Conservation (phyloP, 1,140 invertebrate species). For the Cherax destructor region DNA sequence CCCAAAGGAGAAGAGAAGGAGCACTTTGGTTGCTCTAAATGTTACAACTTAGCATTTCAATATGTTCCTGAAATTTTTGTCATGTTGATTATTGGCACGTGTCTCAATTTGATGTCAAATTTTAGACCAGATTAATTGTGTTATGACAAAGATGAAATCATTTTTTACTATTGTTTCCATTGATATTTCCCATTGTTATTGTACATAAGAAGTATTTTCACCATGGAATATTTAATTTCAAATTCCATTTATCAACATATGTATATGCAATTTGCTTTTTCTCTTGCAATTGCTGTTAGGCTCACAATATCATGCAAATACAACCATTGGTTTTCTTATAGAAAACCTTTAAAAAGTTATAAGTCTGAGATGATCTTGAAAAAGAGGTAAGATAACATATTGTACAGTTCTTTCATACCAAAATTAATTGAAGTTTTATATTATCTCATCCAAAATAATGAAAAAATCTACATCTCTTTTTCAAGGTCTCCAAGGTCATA, state of each 20-base stretch:
- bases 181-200: constrained; percentile 61
- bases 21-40: constrained; percentile 62
- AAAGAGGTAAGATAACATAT: constrained; percentile 28
- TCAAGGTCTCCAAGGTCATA: constrained; percentile 50
- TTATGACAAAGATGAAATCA: constrained; percentile 31
- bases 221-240: constrained; percentile 47
- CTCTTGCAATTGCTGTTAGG: constrained; percentile 49
- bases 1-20: constrained; percentile 66
- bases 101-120: constrained; percentile 52
- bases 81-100: constrained; percentile 63
- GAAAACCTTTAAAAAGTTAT: constrained; percentile 48
- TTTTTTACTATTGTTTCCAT: constrained; percentile 59
- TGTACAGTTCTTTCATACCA: constrained; percentile 8
- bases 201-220: constrained; percentile 64
- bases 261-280: constrained; percentile 42
- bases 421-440: constrained; percentile 10
- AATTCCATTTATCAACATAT: constrained; percentile 44
- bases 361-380: constrained; percentile 40
- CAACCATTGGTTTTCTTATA: constrained; percentile 59
- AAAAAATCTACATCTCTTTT: constrained; percentile 47
- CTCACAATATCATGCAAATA: constrained; percentile 48
- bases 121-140: constrained; percentile 46
- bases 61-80: constrained; percentile 61
- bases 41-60: constrained; percentile 68
- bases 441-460: constrained; percentile 14